These are phyloP conservation scores for Sebastes matsubarae DNA, from an alignment of 2,797 vertebrate genomes.

Conservation along the genomic window DNA sequence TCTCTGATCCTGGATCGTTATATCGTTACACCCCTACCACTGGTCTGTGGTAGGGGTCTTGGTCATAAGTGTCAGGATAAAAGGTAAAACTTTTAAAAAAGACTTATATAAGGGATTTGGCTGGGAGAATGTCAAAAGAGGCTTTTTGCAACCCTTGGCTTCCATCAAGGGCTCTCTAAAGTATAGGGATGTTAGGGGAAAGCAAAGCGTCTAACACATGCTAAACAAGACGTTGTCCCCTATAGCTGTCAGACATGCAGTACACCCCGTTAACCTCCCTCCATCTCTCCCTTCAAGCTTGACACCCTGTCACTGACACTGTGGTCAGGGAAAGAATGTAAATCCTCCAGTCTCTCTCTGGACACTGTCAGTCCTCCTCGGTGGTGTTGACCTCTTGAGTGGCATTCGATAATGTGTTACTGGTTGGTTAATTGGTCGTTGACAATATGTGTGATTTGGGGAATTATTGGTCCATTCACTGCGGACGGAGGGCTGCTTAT, in stretches of 20 bases:
- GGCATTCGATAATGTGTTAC: background rate
- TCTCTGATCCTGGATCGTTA: no score
- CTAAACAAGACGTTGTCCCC: background rate
- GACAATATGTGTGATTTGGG: background rate
- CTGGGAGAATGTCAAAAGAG: no score
- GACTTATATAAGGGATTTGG: background rate
- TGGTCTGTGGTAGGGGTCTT: background rate
- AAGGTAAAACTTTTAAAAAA: background rate
- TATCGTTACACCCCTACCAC: background rate
- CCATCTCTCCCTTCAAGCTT: background rate
- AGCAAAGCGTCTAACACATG: background rate
- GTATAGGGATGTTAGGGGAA: background rate
- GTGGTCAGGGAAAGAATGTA: slow-evolving; percentile 16
- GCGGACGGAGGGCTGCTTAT: background rate
- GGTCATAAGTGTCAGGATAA: background rate
- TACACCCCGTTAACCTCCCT: background rate
- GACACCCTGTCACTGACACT: slow-evolving; percentile 2
- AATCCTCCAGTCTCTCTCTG: background rate
- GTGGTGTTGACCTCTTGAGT: background rate
- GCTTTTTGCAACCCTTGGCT: background rate
- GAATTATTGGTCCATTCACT: background rate
- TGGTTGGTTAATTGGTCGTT: background rate
- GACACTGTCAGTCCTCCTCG: background rate
- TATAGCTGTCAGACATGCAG: background rate
- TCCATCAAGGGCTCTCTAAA: background rate